Evolutionary conservation across 2,888 invertebrate genomes (phyloP).

Genomic region (Holacanthella duospinosa): DNA sequence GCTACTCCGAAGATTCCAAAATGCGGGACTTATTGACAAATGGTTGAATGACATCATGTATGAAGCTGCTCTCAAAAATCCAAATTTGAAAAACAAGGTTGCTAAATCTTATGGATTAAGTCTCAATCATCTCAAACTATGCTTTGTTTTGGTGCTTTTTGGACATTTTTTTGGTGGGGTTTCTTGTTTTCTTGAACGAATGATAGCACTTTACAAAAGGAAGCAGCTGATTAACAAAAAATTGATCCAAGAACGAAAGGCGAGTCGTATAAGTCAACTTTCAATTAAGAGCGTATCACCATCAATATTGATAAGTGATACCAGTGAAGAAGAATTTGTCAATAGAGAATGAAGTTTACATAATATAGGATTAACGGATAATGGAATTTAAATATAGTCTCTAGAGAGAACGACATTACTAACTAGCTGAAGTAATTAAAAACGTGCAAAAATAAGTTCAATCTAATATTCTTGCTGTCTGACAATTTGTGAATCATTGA

Average conservation of each 20-base stretch:
- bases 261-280: neutral
- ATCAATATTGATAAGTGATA: neutral
- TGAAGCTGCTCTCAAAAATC: slow-evolving; percentile 26
- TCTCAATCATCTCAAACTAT: slow-evolving; percentile 32
- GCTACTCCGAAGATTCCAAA: slow-evolving; percentile 54
- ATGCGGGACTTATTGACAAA: slow-evolving; percentile 79
- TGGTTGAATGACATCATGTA: slow-evolving; percentile 82
- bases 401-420: too few relatives aligned
- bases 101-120: slow-evolving; percentile 17
- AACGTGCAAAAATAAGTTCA: too few relatives aligned
- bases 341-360: too few relatives aligned
- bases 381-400: too few relatives aligned
- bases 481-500: too few relatives aligned
- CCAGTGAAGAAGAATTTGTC: too few relatives aligned
- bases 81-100: slow-evolving; percentile 18
- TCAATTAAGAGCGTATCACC: neutral
- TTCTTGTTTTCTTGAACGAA: neutral
- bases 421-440: too few relatives aligned
- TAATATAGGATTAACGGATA: too few relatives aligned
- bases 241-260: neutral
- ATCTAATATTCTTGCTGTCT: too few relatives aligned
- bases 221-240: neutral
- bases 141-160: slow-evolving; percentile 20
- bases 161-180: slow-evolving; percentile 8
- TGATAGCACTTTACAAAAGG: neutral